Percentiles rank a stretch among this genome's conserved stretches.
Evolutionary conservation across 1,140 invertebrate genomes (phyloP).

Genomic region (Microplitis mediator): DNA sequence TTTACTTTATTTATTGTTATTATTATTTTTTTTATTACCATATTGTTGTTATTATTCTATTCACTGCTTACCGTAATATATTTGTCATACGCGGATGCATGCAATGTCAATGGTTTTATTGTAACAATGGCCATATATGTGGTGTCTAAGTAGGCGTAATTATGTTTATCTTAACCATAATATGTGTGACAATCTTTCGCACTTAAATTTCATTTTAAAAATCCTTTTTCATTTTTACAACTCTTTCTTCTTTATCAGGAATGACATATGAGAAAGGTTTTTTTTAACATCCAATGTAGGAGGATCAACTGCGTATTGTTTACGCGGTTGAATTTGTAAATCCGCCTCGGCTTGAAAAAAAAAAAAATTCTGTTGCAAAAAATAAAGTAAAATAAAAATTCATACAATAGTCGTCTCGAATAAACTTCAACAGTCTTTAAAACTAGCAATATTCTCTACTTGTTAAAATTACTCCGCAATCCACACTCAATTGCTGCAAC

Average conservation of each 20-base stretch:
- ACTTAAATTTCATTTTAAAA: background rate
- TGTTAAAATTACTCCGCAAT: too few species aligned
- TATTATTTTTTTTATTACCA: conserved; percentile 6
- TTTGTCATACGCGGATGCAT: background rate
- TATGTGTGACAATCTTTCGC: too few species aligned
- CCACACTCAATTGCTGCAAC: too few species aligned
- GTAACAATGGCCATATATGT: too few species aligned
- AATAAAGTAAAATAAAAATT: background rate
- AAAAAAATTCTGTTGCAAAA: background rate
- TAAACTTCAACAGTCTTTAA: background rate
- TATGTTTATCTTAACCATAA: too few species aligned
- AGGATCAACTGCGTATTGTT: conserved; percentile 41
- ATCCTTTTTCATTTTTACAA: conserved; percentile 6
- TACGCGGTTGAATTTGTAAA: conserved; percentile 17
- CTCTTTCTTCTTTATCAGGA: background rate
- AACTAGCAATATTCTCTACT: too few species aligned
- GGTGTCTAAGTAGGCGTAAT: too few species aligned
- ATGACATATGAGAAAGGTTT: conserved; percentile 17
- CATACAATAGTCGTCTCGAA: background rate
- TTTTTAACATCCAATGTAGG: conserved; percentile 20
- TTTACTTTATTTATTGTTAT: conserved; percentile 8
- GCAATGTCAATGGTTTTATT: too few species aligned
- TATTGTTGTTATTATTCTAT: conserved; percentile 18
- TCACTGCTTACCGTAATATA: background rate
- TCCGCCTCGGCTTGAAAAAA: background rate